Evolutionary conservation across 2,888 invertebrate species (phyloP), one percentile per base, ranked within the genome.

Genomic region (Cataglyphis albicans): DNA sequence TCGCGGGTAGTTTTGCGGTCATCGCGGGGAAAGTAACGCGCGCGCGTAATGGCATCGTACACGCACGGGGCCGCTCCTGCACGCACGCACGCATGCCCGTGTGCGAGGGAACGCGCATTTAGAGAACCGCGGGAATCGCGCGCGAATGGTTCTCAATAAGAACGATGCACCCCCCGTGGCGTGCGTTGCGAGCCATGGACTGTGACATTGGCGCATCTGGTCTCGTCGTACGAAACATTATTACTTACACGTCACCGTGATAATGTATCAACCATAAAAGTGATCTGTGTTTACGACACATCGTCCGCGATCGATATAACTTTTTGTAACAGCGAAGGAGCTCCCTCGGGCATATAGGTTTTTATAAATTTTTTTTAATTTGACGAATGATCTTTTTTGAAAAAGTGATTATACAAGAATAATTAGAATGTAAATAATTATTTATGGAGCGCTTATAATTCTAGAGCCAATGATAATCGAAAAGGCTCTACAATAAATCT

Each of bases 131-230:
- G 57, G 38, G 76, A 75, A 75, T 75, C 48, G 67, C 52, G 21
- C 44, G 18, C 18, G 48, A 48, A 48, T 52, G 48, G 5, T 80
- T 32, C 70, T 44, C 70, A 72, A 83, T 61, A 70, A 65, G 48
- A 18, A 80, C 57, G 63, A 83, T 55, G 68, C n/a, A 72, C 65
- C 57, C 75, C 61, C 86, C 57, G 85, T 48, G 59, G 88, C 21
- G 80, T 59, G 85, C 80, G 21, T 44, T 72, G 78, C 52, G 57
- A 86, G 83, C 87, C 91, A 85, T 88, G 88, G 89, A 90, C 88
- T 91, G 92, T 93, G 92, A 93, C 93, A 93, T 93, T 92, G 88
- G 81, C 85, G 89, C 93, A 93, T 93, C 92, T 93, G 93, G 83
- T 84, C 44, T 21, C 52, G n/a, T 68, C 38, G 52, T 76, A 76